These are phyloP conservation scores for Heterohyrax brucei DNA, from an alignment of 2,797 vertebrate genomes.

Conservation along the genomic window DNA sequence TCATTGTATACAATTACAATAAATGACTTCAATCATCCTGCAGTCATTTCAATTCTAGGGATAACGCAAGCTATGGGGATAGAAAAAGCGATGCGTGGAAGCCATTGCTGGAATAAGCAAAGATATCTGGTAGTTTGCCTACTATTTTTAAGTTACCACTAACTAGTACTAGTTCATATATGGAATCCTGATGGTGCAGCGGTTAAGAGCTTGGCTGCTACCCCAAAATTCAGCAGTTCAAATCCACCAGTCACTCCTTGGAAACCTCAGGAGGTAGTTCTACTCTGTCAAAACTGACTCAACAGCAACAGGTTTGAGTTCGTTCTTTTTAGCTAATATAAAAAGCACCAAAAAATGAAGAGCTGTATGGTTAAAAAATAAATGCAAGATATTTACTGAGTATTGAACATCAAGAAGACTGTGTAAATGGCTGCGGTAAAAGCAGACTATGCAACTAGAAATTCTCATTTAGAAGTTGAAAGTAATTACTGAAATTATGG, in stretches of 20 bases:
- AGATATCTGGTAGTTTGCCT: background rate
- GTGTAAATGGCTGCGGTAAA: background rate
- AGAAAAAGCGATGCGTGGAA: constrained; percentile 42
- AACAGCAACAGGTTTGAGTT: no score
- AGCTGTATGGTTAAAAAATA: constrained; percentile 16
- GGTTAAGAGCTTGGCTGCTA: no score
- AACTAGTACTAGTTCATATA: constrained; percentile 55
- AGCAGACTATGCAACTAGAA: background rate
- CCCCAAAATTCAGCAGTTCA: no score
- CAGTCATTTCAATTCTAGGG: constrained; percentile 61
- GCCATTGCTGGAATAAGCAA: constrained; percentile 37
- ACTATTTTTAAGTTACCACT: constrained; percentile 52
- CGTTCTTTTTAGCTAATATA: background rate
- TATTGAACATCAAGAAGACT: background rate
- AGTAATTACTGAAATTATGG: constrained; percentile 42
- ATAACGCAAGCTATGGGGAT: constrained; percentile 56
- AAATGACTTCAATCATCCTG: constrained; percentile 56
- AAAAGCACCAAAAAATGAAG: constrained; percentile 31
- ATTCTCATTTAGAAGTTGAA: background rate
- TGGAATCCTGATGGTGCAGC: no score
- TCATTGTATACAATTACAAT: constrained; percentile 59
- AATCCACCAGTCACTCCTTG: no score
- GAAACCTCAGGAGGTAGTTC: no score
- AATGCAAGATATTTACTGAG: constrained; percentile 43
- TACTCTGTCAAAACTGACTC: no score